Evolutionary conservation across 2,888 invertebrate genomes (phyloP), one percentile per base, ranked within the genome.

Genomic region (Stenodera caucasica): DNA sequence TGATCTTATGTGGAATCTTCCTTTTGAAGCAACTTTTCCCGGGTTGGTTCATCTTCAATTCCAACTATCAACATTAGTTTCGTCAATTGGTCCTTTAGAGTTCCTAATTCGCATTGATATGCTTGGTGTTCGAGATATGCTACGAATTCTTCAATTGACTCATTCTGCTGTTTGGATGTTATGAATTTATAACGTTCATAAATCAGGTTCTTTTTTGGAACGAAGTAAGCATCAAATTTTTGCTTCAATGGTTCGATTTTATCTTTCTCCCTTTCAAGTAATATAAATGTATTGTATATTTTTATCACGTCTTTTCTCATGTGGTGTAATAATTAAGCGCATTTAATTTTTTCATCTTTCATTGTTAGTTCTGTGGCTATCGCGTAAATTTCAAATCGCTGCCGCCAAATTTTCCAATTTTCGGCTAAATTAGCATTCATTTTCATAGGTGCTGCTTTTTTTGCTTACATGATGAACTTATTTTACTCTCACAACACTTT

Each of bases 161-260:
- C n/a, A n/a, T n/a, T n/a, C n/a, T n/a, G n/a, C n/a, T n/a, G n/a
- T n/a, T n/a, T n/a, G n/a, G n/a, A n/a, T n/a, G n/a, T n/a, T n/a
- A n/a, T n/a, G n/a, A 58, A 58, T 55, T 58, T 57, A 23, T 57
- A 40, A 1, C 33, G 7, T 52, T 57, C 57, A 18, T 21, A 57
- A 14, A 37, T 23, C 11, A 58, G 15, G 23, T 53, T 53, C 35
- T 35, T 62, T 26, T 63, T 59, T 1, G 70, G 67, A 2, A 60
- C 35, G 37, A 69, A 66, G 53, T 67, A 58, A 8, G 58, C 55
- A 29, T 67, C 56, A 58, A 70, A 66, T n/a, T n/a, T n/a, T 49
- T 64, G 63, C 15, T 63, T 51, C 11, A 66, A 26, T 14, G 66
- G 49, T 11, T 57, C 55, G 15, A 60, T 52, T 15, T 64, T 60